phyloP scores from a whole-genome alignment of 2,797 vertebrate genomes.

The Chanos chanos region DNA sequence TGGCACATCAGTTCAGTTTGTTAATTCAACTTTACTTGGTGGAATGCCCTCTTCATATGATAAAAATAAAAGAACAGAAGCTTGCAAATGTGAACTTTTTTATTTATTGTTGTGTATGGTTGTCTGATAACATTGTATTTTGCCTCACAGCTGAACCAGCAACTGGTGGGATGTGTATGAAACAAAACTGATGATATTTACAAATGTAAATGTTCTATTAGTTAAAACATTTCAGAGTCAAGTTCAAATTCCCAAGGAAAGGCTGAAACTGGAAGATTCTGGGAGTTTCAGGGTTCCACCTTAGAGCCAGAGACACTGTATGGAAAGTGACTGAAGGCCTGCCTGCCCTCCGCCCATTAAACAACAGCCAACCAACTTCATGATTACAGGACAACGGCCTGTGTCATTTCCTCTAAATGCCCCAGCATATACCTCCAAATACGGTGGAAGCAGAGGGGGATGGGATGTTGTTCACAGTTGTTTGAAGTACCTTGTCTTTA shows the following conservation, averaged over 20 bases:
- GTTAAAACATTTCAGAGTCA: conserved; percentile 11
- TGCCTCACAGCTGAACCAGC: too few species aligned
- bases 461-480: conserved; percentile 37
- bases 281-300: not conserved
- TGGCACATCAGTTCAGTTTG: too few species aligned
- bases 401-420: conserved; percentile 63
- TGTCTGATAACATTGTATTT: too few species aligned
- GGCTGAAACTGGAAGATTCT: not conserved
- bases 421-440: conserved; percentile 47
- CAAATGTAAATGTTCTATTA: conserved; percentile 3
- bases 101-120: too few species aligned
- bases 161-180: too few species aligned
- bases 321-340: conserved; percentile 41
- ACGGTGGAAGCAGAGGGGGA: conserved; percentile 28
- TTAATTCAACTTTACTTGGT: too few species aligned
- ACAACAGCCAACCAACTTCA: conserved; percentile 40
- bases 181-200: not conserved
- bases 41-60: too few species aligned
- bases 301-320: conserved; percentile 17
- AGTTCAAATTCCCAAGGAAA: conserved; percentile 48
- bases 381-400: conserved; percentile 66
- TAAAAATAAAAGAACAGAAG: too few species aligned
- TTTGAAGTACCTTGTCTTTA: conserved; percentile 66
- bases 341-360: not conserved
- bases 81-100: too few species aligned